A percentile compares a stretch with the other conserved stretches of the same genome.
Evolutionary conservation across 2,797 vertebrate genomes (phyloP).

Genomic region (Psittacula echo): DNA sequence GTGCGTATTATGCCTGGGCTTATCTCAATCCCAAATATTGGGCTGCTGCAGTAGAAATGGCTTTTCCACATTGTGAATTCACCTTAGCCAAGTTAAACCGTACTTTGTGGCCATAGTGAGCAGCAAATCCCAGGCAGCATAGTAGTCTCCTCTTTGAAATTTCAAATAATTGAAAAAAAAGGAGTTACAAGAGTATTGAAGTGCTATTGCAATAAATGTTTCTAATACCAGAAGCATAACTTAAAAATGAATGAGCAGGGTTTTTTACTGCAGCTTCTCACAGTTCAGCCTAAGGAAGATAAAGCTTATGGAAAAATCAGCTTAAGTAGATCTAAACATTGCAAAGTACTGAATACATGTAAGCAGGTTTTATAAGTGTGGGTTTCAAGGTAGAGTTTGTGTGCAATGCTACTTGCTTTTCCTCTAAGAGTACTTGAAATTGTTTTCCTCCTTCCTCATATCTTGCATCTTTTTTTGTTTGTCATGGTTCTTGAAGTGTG

Average conservation of each 20-base stretch:
- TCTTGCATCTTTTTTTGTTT: not conserved
- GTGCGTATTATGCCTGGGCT: not conserved
- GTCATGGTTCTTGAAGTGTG: not conserved
- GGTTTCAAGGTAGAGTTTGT: not conserved
- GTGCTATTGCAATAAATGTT: not conserved
- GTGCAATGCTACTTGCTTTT: not conserved
- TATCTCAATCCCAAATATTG: not conserved
- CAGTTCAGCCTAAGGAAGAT: not conserved
- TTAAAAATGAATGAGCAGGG: not conserved
- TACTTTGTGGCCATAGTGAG: not conserved
- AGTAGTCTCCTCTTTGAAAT: not conserved
- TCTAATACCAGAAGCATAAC: not conserved
- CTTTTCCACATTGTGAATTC: not conserved
- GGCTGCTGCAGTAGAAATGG: not conserved
- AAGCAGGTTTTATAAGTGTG: not conserved
- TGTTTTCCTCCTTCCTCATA: not conserved
- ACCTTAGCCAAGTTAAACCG: not conserved
- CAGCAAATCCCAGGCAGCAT: not conserved
- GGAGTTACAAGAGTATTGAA: fast-evolving
- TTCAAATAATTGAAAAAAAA: not conserved
- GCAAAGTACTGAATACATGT: not conserved
- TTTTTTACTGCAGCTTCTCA: not conserved
- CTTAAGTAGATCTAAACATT: not conserved
- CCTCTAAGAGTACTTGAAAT: not conserved
- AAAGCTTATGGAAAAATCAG: not conserved